Evolutionary conservation across 2,797 vertebrate genomes (phyloP), one percentile per base, ranked within the genome.

Genomic region (Petrocephalus sullivani): DNA sequence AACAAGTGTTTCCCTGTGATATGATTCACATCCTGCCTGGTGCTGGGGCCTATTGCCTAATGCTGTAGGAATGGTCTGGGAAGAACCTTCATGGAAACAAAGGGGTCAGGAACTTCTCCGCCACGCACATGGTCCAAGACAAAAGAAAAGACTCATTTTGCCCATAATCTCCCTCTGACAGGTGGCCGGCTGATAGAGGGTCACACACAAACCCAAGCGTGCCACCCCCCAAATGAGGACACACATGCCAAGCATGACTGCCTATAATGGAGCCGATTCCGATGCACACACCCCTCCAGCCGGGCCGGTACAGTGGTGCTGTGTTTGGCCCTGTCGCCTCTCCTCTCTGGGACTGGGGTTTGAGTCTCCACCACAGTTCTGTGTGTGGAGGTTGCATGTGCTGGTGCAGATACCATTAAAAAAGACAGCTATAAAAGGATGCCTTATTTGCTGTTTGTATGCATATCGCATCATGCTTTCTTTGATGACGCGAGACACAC

Each of bases 1-100:
- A 82, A 60, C 88, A 86, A 89, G 89, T 71, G 89, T 71, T 83
- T 67, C 85, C 81, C 49, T 83, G 84, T 84, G 85, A 86, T 88
- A 61, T 87, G 88, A 87, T 89, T 90, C 81, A 87, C 87, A 53
- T 54, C 67, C 23, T 54, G 64, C 67, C 51, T 87, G 51, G 87
- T 54, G 60, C 28, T 56, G 64, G 87, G 12, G 84, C 53, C 53
- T 86, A 41, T 86, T 86, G 84, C 28, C 84, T 86, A 57, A 86
- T 86, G 84, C 53, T 8, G 33, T 14, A 86, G 56, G 84, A 86
- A 86, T 86, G 84, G 84, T 58, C 84, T 86, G 84, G 84, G 84
- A 60, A 86, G 84, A 41, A 33, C 84, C 84, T 86, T 85, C n/a
- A 85, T 28, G 82, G 82, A 86, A 86, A 54, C 23, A 78, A 51